Base-by-base conservation (phyloP, 2,888 invertebrate species). In the Amitus sp. region DNA sequence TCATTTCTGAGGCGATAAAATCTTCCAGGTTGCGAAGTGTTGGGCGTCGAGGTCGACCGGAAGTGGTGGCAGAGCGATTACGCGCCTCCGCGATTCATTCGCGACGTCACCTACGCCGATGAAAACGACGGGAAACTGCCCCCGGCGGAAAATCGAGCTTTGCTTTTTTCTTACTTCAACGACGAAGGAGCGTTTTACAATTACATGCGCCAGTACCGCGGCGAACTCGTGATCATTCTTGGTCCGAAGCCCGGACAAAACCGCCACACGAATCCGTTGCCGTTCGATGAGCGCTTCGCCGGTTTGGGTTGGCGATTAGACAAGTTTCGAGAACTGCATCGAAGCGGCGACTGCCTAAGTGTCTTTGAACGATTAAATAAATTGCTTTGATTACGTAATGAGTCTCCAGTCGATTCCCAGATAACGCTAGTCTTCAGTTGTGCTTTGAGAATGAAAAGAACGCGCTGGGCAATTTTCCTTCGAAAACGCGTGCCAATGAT, bases 121-220 rank as follows among this genome's bases (percentile, higher is more conserved):
- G 83, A 83, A 51, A 70, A 70, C 48, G 57, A 69, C 1, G 40
- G 51, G 12, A 20, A 50, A 20, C 42, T 71, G 10, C 9, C 43
- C 18, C 17, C 12, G 5, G 33, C 37, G 4, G n/a, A 37, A 17
- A 51, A 55, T 2, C 45, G 65, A 34, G 90, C 90, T 0, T 73
- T 93, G 48, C 74, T 94, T 45, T 94, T 94, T 78, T 94, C 93
- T 74, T 94, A 94, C 73, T 94, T 94, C 72, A 94, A 93, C 73
- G 87, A 91, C 72, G 85, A 87, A 5, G 68, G 74, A 1, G 91
- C 91, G 17, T 94, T 93, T 79, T 74, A 84, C 9, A 82, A 88
- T 7, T 94, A 94, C 72, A 79, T 94, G 57, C 77, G 85, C 66
- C 76, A 85, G 72, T 91, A 88, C 77, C 74, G 82, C 19, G 90